Base-by-base conservation (phyloP, 2,113 vertebrate genomes). In the Oophaga pumilio region DNA sequence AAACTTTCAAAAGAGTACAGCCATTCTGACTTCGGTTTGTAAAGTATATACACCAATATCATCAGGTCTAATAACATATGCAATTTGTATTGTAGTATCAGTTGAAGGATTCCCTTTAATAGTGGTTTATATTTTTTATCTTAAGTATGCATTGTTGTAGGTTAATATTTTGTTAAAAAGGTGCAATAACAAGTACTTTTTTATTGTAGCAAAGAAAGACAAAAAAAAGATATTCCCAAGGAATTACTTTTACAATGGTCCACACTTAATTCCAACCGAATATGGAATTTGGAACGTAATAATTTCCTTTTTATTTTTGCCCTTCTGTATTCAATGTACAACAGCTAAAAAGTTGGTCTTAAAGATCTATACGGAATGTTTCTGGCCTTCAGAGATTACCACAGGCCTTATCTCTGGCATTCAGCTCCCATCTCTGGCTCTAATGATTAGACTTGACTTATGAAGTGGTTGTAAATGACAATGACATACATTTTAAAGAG, bases 381-480 rank as follows among this genome's bases (percentile, higher is more conserved):
- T 60, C 53, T 60, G 77, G 13, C 60, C 53, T 33, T 9, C 53
- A 18, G 50, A 59, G 53, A 80, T 59, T 59, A 60, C 15, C 18
- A 33, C 26, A 28, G 33, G 15, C 13, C 53, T 59, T 80, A 57
- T 80, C 53, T 59, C 11, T 43, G 8, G 56, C 53, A 57, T 79
- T 79, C 53, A 20, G 53, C 24, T 18, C n/a, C 24, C 15, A 33
- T 80, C 53, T 33, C 26, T 20, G 53, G 53, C 77, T 28, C 15
- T 33, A 24, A 77, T 56, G 18, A 77, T 56, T 56, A 56, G 49
- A 24, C 22, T 24, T 77, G 76, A 77, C 20, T 77, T 59, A 60
- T 59, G 56, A 80, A 80, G 76, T 79, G 26, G 52, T 79, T 79
- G 76, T 59, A 79, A 79, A 79, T 79, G 24, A 80, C 52, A 80